Percentiles rank a stretch among this genome's conserved stretches.
These are phyloP conservation scores for Microtus pennsylvanicus DNA, from an alignment of 2,113 vertebrate genomes.

Conservation along the genomic window DNA sequence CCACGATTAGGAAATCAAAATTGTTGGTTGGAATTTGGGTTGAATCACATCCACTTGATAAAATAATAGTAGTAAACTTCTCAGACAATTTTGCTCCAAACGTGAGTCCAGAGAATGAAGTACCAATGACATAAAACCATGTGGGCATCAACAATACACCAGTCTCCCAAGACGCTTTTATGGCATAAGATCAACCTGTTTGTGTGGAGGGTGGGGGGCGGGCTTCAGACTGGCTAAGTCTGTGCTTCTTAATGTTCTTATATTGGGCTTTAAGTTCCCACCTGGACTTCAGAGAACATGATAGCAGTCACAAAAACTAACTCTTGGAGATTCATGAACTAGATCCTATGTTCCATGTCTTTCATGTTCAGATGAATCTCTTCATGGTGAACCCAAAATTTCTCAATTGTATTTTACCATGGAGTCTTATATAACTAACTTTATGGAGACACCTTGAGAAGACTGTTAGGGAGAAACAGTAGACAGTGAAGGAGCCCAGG, in stretches of 20 bases:
- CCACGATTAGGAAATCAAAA: not conserved
- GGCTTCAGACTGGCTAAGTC: not conserved
- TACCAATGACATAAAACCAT: not conserved
- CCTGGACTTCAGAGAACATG: not conserved
- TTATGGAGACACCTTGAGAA: not conserved
- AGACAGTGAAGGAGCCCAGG: not conserved
- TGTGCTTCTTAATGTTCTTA: not conserved
- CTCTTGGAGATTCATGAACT: not conserved
- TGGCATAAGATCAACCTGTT: not conserved
- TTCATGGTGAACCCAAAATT: not conserved
- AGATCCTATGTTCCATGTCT: not conserved
- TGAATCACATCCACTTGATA: not conserved
- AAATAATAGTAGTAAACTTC: not conserved
- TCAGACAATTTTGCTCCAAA: not conserved
- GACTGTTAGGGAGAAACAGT: not conserved
- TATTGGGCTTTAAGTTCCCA: not conserved
- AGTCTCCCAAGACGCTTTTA: not conserved
- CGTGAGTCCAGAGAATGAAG: not conserved
- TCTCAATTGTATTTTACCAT: slow-evolving; percentile 9
- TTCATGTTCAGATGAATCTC: not conserved
- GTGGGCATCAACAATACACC: not conserved
- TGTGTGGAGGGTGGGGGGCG: not conserved
- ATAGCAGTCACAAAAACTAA: not conserved
- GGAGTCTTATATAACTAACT: not conserved
- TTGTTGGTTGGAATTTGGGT: not conserved